These are phyloP conservation scores for Eledone cirrhosa DNA, from an alignment of 2,888 invertebrate species.

Conservation along the genomic window DNA sequence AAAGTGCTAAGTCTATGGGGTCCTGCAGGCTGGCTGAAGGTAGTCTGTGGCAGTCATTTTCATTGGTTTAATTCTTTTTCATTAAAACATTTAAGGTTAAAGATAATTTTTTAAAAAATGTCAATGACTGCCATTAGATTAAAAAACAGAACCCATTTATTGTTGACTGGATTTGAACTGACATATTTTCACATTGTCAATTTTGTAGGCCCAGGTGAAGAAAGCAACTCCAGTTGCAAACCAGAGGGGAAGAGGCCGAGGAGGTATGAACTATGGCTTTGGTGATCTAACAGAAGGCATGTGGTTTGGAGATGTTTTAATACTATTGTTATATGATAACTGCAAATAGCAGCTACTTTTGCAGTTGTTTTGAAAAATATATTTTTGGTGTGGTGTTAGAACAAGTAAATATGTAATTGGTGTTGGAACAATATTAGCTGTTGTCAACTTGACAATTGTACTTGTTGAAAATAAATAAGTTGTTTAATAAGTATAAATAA, in stretches of 20 bases:
- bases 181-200: background rate
- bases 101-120: slow-evolving; percentile 1
- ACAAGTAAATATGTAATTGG: no score
- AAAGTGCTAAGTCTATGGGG: slow-evolving; percentile 21
- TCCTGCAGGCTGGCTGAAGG: slow-evolving; percentile 18
- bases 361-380: no score
- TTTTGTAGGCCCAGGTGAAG: slow-evolving; percentile 78
- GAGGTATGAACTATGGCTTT: slow-evolving; percentile 47
- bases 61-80: slow-evolving; percentile 17
- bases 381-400: no score
- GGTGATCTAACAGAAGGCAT: slow-evolving; percentile 38
- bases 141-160: background rate
- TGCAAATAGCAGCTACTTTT: no score
- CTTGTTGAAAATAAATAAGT: no score
- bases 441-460: no score
- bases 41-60: slow-evolving; percentile 28
- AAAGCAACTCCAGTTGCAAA: slow-evolving; percentile 83
- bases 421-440: no score
- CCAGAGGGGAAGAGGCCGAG: slow-evolving; percentile 64
- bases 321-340: no score
- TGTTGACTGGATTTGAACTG: no score
- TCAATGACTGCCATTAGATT: slow-evolving; percentile 27
- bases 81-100: background rate
- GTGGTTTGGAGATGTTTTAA: no score
- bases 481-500: no score